Evolutionary conservation across 2,113 vertebrate species (phyloP).

Genomic region (Perca fluviatilis): DNA sequence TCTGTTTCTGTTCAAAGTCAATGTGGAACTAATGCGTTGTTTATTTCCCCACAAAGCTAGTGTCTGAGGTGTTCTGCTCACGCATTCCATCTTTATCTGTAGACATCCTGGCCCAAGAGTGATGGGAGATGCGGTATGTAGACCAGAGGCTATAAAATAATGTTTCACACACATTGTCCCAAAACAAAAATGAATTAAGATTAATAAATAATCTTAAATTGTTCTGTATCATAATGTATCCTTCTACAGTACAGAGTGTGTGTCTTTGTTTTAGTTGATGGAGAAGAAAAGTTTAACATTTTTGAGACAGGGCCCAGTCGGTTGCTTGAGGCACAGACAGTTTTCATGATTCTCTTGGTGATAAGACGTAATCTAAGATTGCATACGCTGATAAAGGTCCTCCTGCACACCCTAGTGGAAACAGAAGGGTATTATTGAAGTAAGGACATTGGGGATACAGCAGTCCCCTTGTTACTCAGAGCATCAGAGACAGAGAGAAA

Average conservation of each 20-base stretch:
- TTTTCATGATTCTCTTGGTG: slow-evolving; percentile 67
- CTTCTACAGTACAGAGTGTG: slow-evolving; percentile 14
- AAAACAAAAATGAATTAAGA: slow-evolving; percentile 10
- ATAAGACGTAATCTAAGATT: slow-evolving; percentile 71
- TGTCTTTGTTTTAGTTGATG: slow-evolving; percentile 40
- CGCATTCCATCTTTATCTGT: slow-evolving; percentile 70
- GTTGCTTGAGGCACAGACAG: slow-evolving; percentile 65
- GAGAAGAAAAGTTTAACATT: slow-evolving; percentile 57
- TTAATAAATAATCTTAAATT: slow-evolving; percentile 6
- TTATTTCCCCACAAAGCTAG: slow-evolving; percentile 77
- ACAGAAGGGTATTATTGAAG: slow-evolving; percentile 75
- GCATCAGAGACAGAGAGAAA: slow-evolving; percentile 69
- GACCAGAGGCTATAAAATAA: slow-evolving; percentile 6
- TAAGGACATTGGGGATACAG: slow-evolving; percentile 60
- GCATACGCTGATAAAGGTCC: slow-evolving; percentile 77
- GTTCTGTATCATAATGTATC: not conserved
- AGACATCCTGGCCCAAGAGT: slow-evolving; percentile 15
- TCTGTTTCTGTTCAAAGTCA: slow-evolving; percentile 76
- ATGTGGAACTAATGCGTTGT: slow-evolving; percentile 81
- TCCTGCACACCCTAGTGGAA: slow-evolving; percentile 73
- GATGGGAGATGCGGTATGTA: not conserved
- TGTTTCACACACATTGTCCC: not conserved
- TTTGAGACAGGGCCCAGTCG: slow-evolving; percentile 54
- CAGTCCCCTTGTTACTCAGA: slow-evolving; percentile 59
- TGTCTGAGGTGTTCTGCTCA: slow-evolving; percentile 64